Evolutionary conservation across 2,797 vertebrate genomes (phyloP).

Genomic region (Valencia hispanica): DNA sequence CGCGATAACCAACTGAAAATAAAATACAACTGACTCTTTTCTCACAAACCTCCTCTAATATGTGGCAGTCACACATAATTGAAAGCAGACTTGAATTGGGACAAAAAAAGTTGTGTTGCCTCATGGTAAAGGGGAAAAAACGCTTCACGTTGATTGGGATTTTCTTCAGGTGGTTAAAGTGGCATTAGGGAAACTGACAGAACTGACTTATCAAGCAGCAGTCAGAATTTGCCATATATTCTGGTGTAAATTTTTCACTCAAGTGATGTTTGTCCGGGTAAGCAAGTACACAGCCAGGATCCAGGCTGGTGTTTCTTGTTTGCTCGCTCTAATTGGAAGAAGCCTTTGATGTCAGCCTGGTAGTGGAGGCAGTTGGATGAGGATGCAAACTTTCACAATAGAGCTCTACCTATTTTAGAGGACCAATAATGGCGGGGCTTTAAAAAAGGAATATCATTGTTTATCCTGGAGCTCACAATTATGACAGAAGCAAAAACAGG

Average conservation of each 20-base stretch:
- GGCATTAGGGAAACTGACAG: neutral
- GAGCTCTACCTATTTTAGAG: slow-evolving; percentile 8
- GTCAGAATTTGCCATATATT: slow-evolving; percentile 7
- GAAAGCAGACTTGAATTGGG: neutral
- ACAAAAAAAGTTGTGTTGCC: neutral
- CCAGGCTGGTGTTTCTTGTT: slow-evolving; percentile 41
- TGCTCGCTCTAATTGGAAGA: slow-evolving; percentile 63
- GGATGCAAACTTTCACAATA: slow-evolving; percentile 58
- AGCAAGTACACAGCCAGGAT: slow-evolving; percentile 1
- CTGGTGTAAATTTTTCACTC: slow-evolving; percentile 45
- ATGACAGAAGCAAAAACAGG: neutral
- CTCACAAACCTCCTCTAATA: neutral
- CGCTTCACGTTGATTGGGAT: neutral
- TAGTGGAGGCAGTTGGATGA: slow-evolving; percentile 21
- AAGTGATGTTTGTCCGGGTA: slow-evolving; percentile 23
- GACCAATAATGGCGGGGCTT: slow-evolving; percentile 8
- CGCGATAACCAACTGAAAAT: neutral
- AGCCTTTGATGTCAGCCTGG: slow-evolving; percentile 64
- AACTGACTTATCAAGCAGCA: neutral
- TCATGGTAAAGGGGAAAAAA: neutral
- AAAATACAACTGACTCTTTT: neutral
- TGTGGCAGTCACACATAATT: neutral
- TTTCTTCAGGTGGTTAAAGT: neutral
- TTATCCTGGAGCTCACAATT: neutral
- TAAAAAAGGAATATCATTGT: slow-evolving; percentile 28